A percentile compares a stretch with the other conserved stretches of the same genome.
Evolutionary conservation across 2,888 invertebrate species (phyloP).

Genomic region (Zaprionus bogoriensis): DNA sequence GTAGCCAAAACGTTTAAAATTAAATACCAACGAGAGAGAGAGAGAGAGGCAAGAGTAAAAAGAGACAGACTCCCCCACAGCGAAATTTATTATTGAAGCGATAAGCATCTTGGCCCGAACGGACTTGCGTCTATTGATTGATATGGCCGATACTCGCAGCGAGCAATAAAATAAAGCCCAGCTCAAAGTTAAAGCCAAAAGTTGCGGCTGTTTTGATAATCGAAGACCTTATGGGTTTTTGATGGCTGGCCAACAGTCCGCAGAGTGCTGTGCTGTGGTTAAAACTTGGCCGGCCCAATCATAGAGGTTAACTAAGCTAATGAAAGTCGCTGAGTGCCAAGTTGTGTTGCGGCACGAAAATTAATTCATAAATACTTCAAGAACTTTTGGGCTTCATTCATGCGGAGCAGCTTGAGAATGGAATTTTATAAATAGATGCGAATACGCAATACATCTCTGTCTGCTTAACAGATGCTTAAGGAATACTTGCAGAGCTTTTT

Average conservation of each 20-base stretch:
- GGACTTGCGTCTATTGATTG: constrained; percentile 61
- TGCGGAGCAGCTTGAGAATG: background rate
- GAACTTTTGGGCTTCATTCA: constrained; percentile 32
- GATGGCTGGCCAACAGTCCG: constrained; percentile 40
- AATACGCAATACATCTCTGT: background rate
- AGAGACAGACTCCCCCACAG: constrained; percentile 63
- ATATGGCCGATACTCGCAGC: constrained; percentile 50
- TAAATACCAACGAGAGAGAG: constrained; percentile 39
- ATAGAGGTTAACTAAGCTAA: constrained; percentile 69
- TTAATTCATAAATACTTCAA: constrained; percentile 9
- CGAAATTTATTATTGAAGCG: constrained; percentile 70
- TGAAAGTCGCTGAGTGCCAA: constrained; percentile 46
- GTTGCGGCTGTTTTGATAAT: constrained; percentile 55
- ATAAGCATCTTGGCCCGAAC: constrained; percentile 62
- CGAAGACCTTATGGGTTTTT: constrained; percentile 55
- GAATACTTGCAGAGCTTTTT: background rate
- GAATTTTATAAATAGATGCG: background rate
- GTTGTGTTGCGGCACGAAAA: constrained; percentile 8
- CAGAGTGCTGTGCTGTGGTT: constrained; percentile 33
- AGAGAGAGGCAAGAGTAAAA: background rate
- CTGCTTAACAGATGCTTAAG: background rate
- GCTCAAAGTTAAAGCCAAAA: constrained; percentile 23
- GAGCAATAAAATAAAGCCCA: constrained; percentile 26
- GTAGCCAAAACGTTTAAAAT: constrained; percentile 72
- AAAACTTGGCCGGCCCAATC: constrained; percentile 41